Percentiles rank a stretch among this genome's conserved stretches.
phyloP scores from a whole-genome alignment of 30 jellyfish, hydroid and myxozoan genomes.

The Phacellophora camtschatica region DNA sequence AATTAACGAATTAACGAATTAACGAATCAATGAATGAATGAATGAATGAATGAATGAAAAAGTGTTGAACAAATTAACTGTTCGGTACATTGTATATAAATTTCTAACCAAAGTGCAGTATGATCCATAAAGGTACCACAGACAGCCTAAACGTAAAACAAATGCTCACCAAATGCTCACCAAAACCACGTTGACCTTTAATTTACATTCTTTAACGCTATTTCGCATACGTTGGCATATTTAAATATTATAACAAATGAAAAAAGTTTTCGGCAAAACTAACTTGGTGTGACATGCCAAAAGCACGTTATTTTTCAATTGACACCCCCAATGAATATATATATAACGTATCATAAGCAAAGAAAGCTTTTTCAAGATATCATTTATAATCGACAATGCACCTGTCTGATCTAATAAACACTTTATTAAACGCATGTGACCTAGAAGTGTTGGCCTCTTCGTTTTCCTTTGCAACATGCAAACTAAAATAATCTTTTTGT shows the following conservation, averaged over 20 bases:
- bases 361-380: neutral
- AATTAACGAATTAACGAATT: neutral
- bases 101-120: too few relatives aligned
- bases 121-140: too few relatives aligned
- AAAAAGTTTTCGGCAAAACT: too few relatives aligned
- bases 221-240: too few relatives aligned
- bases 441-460: conserved; percentile 13
- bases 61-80: too few relatives aligned
- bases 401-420: too few relatives aligned
- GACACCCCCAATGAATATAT: neutral
- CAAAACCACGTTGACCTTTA: neutral
- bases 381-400: neutral
- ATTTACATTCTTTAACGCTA: neutral
- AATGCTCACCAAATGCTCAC: too few relatives aligned
- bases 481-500: neutral
- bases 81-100: too few relatives aligned
- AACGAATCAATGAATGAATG: neutral
- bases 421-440: conserved; percentile 24
- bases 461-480: neutral
- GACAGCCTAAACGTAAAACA: too few relatives aligned
- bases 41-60: neutral
- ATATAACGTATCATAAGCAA: neutral
- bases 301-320: neutral
- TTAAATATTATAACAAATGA: too few relatives aligned
- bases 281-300: neutral